A percentile compares a stretch with the other conserved stretches of the same genome.
phyloP scores from a whole-genome alignment of 2,888 invertebrate species.

The Clanis bilineata region DNA sequence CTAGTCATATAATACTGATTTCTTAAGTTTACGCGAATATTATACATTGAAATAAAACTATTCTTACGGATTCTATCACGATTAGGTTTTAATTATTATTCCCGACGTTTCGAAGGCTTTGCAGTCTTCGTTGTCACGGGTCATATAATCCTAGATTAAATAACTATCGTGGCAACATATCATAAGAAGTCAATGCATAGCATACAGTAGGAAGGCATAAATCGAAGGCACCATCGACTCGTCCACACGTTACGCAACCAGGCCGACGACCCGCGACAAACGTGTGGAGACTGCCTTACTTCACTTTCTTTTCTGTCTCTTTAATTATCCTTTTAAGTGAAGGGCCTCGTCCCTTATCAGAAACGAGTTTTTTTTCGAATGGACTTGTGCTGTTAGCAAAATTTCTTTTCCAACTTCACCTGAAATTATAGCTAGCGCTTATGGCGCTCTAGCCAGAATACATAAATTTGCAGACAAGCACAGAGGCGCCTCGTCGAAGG shows the following conservation, averaged over 20 bases:
- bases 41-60: no score
- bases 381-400: no score
- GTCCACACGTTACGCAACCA: not conserved
- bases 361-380: not conserved
- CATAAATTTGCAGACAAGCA: no score
- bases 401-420: not conserved
- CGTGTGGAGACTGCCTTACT: constrained; percentile 19
- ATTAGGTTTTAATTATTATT: no score
- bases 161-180: not conserved
- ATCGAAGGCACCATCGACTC: constrained; percentile 8
- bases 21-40: no score
- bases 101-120: no score
- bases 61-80: no score
- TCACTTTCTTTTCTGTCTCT: not conserved
- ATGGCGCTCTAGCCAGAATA: no score
- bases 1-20: no score
- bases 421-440: no score
- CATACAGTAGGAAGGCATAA: constrained; percentile 5
- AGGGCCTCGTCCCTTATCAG: not conserved
- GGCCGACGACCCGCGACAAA: constrained; percentile 8
- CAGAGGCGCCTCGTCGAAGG: no score
- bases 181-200: not conserved
- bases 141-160: not conserved
- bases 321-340: not conserved
- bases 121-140: not conserved